These are phyloP conservation scores for Parelbella ahira DNA, from an alignment of 2,888 invertebrate species.

Conservation along the genomic window DNA sequence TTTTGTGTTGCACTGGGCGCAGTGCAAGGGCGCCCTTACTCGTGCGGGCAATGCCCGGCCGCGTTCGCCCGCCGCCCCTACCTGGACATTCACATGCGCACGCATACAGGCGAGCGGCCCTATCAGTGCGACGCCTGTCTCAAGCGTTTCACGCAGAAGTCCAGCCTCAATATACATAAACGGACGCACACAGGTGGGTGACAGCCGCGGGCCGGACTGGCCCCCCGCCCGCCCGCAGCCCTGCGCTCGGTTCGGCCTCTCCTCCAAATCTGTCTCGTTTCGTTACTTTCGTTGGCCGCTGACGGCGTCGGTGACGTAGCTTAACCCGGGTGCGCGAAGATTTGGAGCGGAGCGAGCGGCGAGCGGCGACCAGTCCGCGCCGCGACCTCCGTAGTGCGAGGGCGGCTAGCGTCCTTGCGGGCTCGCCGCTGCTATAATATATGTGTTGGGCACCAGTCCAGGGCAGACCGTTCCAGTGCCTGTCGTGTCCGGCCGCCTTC, in stretches of 20 bases:
- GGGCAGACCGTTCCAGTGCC: conserved; percentile 81
- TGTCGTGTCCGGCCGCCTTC: conserved; percentile 81
- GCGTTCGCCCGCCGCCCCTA: conserved; percentile 82
- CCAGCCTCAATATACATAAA: conserved; percentile 90
- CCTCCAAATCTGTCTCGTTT: conserved; percentile 34
- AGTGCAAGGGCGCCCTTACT: conserved; percentile 80
- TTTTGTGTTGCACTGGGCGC: conserved; percentile 80
- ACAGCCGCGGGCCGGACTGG: conserved; percentile 70
- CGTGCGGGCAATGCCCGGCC: conserved; percentile 80
- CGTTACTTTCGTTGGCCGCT: conserved; percentile 27
- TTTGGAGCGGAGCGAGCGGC: conserved; percentile 69
- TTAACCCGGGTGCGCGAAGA: conserved; percentile 36
- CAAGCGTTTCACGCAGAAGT: conserved; percentile 90
- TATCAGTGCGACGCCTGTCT: conserved; percentile 87
- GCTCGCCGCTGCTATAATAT: conserved; percentile 75
- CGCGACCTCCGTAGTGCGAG: conserved; percentile 69
- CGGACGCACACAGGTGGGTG: conserved; percentile 86
- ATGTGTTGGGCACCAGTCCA: conserved; percentile 79
- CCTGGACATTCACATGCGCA: conserved; percentile 79
- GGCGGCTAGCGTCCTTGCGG: conserved; percentile 70
- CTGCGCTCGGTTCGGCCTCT: conserved; percentile 52
- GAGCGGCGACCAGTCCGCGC: conserved; percentile 75
- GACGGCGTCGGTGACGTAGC: conserved; percentile 21
- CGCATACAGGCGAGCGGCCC: conserved; percentile 79
- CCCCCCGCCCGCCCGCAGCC: conserved; percentile 60